These are phyloP conservation scores for Formicarius rufipectus DNA, from an alignment of 2,113 vertebrate genomes.

Conservation along the genomic window DNA sequence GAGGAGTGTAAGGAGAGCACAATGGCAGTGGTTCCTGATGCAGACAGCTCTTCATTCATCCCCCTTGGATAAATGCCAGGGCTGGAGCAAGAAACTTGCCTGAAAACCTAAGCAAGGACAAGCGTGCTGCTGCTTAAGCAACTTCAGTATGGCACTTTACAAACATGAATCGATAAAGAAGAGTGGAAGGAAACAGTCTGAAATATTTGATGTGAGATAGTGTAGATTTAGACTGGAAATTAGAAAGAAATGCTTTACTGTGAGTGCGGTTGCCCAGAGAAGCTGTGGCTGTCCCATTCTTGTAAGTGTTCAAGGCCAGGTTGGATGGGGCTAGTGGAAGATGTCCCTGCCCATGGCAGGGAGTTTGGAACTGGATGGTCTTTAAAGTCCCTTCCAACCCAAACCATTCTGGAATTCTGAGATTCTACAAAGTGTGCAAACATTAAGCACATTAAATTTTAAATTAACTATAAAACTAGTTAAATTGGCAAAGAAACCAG, in stretches of 20 bases:
- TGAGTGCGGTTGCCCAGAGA: fast-evolving
- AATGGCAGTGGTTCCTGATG: neutral
- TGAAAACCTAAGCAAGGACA: neutral
- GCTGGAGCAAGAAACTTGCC: neutral
- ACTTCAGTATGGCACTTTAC: fast-evolving
- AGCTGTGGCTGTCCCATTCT: neutral
- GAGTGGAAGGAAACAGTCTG: neutral
- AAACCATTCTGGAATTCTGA: neutral
- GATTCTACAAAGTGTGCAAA: neutral
- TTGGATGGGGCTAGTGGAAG: fast-evolving
- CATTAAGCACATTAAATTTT: neutral
- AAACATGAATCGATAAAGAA: fast-evolving
- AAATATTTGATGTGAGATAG: neutral
- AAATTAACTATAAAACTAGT: neutral
- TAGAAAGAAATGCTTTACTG: neutral
- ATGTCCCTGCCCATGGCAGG: neutral
- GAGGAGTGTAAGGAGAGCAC: fast-evolving
- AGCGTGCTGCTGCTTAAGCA: neutral
- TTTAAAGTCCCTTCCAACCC: neutral
- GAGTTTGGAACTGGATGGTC: neutral
- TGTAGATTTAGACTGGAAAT: neutral
- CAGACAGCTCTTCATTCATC: neutral
- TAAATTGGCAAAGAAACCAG: neutral
- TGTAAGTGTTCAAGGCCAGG: neutral
- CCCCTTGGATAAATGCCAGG: neutral